Evolutionary conservation across 2,797 vertebrate genomes (phyloP), one percentile per base, ranked within the genome.

Genomic region (Peromyscus nudipes): DNA sequence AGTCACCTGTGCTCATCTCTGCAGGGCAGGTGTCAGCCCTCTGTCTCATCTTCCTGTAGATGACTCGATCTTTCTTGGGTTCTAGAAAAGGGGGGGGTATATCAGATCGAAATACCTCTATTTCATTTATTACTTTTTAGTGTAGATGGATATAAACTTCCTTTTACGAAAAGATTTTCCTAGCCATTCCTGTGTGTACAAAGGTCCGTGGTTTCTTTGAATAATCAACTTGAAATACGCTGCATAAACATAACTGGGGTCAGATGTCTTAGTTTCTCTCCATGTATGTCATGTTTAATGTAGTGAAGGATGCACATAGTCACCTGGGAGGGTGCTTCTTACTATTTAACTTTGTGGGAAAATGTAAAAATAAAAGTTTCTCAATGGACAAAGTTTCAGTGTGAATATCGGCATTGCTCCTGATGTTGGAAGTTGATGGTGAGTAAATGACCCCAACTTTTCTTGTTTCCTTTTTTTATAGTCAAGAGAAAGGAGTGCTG

Each of bases 401-500:
- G 7, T 57, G 69, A 75, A 71, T 52, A 83, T 64, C 43, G 31
- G 13, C 21, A 34, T 84, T 92, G 96, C 55, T 89, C 55, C 43
- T 76, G 65, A 71, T 80, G 79, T 82, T 75, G 31, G 57, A 77
- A 81, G 13, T 87, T 49, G 93, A 73, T 83, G 4, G 31, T 65
- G 10, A 96, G 13, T 94, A 52, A 31, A 60, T 83, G 29, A 80
- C 4, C 4, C 19, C n/a, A 77, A 65, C 16, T 97, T 57, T 97
- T 75, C 89, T 89, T 97, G 52, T 97, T 90, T 97, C 95, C 80
- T 89, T 96, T 98, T 92, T 97, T 84, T 96, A 71, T 94, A 99
- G 99, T 55, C 98, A 97, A 95, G 98, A 98, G 96, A 92, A 96
- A 86, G 87, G 96, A 97, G 96, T 97, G 86, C 95, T 98, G 86